These are phyloP conservation scores for Belonocnema kinseyi DNA, from an alignment of 1,140 invertebrate genomes.

Conservation along the genomic window DNA sequence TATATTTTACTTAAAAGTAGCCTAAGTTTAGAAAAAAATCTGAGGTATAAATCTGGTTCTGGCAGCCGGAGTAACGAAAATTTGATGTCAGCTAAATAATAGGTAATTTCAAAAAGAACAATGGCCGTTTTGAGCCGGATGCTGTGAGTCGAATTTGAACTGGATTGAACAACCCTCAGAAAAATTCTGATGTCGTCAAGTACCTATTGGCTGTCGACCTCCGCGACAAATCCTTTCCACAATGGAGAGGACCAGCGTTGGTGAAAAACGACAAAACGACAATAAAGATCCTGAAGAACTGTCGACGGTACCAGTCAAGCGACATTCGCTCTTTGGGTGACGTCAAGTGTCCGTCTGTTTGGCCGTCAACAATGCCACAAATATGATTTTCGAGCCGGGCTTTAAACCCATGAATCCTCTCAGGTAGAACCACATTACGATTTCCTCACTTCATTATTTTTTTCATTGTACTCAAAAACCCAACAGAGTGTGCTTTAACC, in stretches of 20 bases:
- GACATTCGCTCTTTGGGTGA: constrained; percentile 52
- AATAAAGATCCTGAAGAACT: constrained; percentile 41
- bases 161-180: constrained; percentile 18
- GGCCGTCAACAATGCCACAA: constrained; percentile 59
- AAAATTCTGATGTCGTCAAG: constrained; percentile 26
- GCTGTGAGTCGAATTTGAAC: neutral
- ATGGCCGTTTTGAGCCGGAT: neutral
- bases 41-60: neutral
- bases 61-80: neutral
- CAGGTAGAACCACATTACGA: neutral
- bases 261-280: constrained; percentile 42
- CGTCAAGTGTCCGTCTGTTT: constrained; percentile 53
- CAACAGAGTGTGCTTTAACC: too few relatives aligned
- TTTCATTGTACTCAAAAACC: too few relatives aligned
- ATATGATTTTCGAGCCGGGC: constrained; percentile 32
- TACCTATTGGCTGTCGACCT: constrained; percentile 27
- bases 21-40: too few relatives aligned
- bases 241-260: constrained; percentile 48
- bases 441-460: neutral
- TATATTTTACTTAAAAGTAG: too few relatives aligned
- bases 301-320: constrained; percentile 44
- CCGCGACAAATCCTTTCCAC: constrained; percentile 48
- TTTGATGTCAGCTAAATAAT: constrained; percentile 6
- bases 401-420: neutral
- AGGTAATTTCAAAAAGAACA: neutral